Conservation (phyloP, 2,888 invertebrate species). For the Selenia dentaria region DNA sequence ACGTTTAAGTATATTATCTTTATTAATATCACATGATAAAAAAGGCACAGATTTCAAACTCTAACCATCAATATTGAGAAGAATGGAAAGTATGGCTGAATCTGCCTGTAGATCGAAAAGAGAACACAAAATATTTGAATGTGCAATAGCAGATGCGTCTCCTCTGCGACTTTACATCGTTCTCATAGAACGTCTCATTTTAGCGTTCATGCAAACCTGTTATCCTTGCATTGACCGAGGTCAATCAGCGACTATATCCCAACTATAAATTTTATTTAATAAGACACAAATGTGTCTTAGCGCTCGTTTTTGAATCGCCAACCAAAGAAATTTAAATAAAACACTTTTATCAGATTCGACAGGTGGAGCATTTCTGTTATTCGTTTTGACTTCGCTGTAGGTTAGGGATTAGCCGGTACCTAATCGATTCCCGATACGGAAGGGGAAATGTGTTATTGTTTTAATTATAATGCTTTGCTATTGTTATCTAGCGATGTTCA, state of each 20-base stretch:
- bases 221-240: conserved; percentile 77
- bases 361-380: conserved; percentile 72
- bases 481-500: conserved; percentile 35
- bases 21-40: too few species aligned
- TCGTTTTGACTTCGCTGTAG: conserved; percentile 80
- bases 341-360: conserved; percentile 84
- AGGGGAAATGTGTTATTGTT: conserved; percentile 59
- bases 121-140: conserved; percentile 16
- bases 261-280: conserved; percentile 84
- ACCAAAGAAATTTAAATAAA: conserved; percentile 82
- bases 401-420: conserved; percentile 77
- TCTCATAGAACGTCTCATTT: conserved; percentile 56
- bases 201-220: conserved; percentile 65
- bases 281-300: conserved; percentile 80
- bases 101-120: conserved; percentile 27
- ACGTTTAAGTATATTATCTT: conserved; percentile 4
- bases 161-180: conserved; percentile 14
- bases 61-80: too few species aligned
- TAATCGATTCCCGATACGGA: conserved; percentile 76
- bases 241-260: conserved; percentile 80
- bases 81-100: conserved; percentile 15
- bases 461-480: conserved; percentile 42
- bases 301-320: conserved; percentile 78
- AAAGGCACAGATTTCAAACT: too few species aligned
- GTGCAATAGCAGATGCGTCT: conserved; percentile 27